phyloP scores from a whole-genome alignment of 2,888 invertebrate species.

The Coenonympha arcania region DNA sequence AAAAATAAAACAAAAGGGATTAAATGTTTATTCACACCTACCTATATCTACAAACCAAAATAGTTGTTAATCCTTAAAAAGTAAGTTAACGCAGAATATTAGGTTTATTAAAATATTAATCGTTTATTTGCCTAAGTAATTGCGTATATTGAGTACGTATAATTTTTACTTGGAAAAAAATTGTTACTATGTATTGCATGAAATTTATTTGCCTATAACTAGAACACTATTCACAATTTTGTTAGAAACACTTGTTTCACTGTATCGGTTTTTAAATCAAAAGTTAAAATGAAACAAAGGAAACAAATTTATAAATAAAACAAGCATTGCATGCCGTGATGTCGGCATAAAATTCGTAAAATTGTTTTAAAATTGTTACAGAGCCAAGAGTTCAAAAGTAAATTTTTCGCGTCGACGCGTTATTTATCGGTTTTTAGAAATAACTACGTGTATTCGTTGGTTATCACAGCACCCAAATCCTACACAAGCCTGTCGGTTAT shows the following conservation, averaged over 20 bases:
- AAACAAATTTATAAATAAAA: slow-evolving; percentile 12
- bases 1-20: too few relatives aligned
- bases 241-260: not conserved
- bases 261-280: slow-evolving; percentile 1
- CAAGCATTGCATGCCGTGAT: slow-evolving; percentile 3
- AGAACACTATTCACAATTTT: not conserved
- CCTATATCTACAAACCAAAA: not conserved
- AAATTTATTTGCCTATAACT: not conserved
- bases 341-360: slow-evolving; percentile 15
- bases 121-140: too few relatives aligned
- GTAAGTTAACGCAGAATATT: too few relatives aligned
- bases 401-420: slow-evolving; percentile 9
- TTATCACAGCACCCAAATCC: too few relatives aligned
- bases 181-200: too few relatives aligned
- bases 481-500: too few relatives aligned
- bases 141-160: too few relatives aligned
- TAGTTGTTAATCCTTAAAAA: too few relatives aligned
- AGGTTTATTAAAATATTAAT: too few relatives aligned
- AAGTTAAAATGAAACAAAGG: not conserved
- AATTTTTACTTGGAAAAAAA: too few relatives aligned
- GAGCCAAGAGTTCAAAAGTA: slow-evolving; percentile 17
- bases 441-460: too few relatives aligned
- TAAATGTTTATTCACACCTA: too few relatives aligned
- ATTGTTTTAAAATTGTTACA: slow-evolving; percentile 22
- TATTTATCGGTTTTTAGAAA: slow-evolving; percentile 19